Conservation (phyloP, 2,113 vertebrate genomes). For the Alosa alosa region DNA sequence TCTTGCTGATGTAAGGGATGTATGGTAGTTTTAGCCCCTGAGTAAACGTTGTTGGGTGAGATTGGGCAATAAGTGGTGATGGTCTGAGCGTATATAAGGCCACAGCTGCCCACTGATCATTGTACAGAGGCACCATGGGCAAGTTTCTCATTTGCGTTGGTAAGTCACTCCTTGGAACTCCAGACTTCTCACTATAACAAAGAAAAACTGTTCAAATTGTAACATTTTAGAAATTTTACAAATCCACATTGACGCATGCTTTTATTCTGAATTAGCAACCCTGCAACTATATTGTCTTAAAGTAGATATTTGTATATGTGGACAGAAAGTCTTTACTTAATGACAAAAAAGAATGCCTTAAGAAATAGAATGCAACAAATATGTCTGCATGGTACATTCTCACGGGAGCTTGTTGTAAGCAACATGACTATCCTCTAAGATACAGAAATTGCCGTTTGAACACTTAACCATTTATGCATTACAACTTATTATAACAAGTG, state of each 20-base stretch:
- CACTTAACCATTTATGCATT: too few species aligned
- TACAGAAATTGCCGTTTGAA: too few species aligned
- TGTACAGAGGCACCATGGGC: slow-evolving; percentile 60
- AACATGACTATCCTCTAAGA: too few species aligned
- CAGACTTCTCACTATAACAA: neutral
- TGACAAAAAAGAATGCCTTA: too few species aligned
- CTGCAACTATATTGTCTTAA: neutral
- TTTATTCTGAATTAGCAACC: neutral
- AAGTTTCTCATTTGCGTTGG: slow-evolving; percentile 59
- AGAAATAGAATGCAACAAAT: too few species aligned
- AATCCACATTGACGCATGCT: neutral
- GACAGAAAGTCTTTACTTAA: neutral
- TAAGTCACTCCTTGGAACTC: slow-evolving; percentile 39
- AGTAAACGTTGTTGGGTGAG: slow-evolving; percentile 6
- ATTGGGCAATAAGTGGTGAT: neutral
- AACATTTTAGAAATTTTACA: neutral
- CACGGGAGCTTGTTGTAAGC: too few species aligned
- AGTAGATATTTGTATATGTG: neutral
- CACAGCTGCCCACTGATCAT: neutral
- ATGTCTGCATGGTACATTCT: too few species aligned
- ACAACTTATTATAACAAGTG: neutral
- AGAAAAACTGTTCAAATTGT: too few species aligned
- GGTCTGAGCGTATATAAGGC: slow-evolving; percentile 48
- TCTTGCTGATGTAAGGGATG: neutral
- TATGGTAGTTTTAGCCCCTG: neutral